Evolutionary conservation across 2,888 invertebrate genomes (phyloP).

Genomic region (Zaprionus obscuricornis): DNA sequence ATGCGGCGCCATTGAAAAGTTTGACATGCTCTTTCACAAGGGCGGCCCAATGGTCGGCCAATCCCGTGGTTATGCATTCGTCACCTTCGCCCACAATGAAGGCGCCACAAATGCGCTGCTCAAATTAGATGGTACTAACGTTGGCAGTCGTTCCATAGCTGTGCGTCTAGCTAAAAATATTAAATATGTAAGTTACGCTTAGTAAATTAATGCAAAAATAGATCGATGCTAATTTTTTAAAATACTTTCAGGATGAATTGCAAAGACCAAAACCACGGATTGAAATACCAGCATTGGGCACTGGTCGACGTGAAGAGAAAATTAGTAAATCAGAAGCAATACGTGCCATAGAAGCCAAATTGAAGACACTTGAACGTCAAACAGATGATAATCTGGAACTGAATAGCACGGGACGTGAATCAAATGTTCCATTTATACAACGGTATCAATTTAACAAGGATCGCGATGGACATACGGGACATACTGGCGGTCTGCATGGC

Average conservation of each 20-base stretch:
- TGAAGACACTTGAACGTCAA: constrained; percentile 90
- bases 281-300: constrained; percentile 90
- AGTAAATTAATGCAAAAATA: neutral
- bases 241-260: constrained; percentile 87
- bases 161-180: constrained; percentile 93
- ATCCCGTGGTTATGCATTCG: constrained; percentile 96
- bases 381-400: constrained; percentile 90
- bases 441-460: constrained; percentile 86
- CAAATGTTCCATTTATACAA: constrained; percentile 86
- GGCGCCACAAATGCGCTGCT: constrained; percentile 90
- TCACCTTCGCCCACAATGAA: constrained; percentile 87
- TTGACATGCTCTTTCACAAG: constrained; percentile 97
- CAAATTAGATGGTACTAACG: constrained; percentile 88
- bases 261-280: constrained; percentile 90
- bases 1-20: constrained; percentile 96
- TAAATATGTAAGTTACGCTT: constrained; percentile 85
- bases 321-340: constrained; percentile 91
- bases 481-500: too few species aligned
- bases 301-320: constrained; percentile 86
- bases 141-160: constrained; percentile 90
- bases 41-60: constrained; percentile 94
- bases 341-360: constrained; percentile 93
- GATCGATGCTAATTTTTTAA: neutral
- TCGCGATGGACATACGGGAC: too few species aligned
- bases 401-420: constrained; percentile 85